Percentiles rank a stretch among this genome's conserved stretches.
Conservation (phyloP, 2,888 invertebrate genomes). For the Ligdia adustata region DNA sequence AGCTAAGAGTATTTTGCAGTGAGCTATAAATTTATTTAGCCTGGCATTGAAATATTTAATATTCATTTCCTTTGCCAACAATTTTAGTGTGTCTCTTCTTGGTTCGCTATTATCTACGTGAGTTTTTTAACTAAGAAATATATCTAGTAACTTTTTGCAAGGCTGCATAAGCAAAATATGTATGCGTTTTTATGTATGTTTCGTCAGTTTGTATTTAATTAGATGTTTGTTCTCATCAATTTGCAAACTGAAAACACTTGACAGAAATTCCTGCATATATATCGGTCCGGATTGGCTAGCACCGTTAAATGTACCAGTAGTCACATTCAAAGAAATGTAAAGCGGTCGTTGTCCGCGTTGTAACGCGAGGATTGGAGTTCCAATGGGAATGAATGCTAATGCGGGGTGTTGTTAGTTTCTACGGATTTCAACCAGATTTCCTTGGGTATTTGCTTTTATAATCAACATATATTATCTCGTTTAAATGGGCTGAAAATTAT, state of each 20-base stretch:
- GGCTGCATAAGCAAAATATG: too few species aligned
- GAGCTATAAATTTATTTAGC: not conserved
- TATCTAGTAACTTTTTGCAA: too few species aligned
- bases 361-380: conserved; percentile 1
- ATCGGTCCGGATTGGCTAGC: conserved; percentile 5
- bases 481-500: too few species aligned
- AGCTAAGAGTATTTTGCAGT: not conserved
- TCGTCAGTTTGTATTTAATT: conserved; percentile 1
- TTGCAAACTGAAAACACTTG: conserved; percentile 11
- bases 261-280: conserved; percentile 16
- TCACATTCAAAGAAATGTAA: conserved; percentile 20
- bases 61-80: not conserved
- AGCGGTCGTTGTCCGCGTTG: conserved; percentile 12
- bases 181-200: too few species aligned
- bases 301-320: conserved; percentile 5
- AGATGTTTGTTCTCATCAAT: conserved; percentile 10
- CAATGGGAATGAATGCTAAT: conserved; percentile 18
- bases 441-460: not conserved
- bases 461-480: too few species aligned
- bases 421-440: not conserved
- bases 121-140: too few species aligned
- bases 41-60: conserved; percentile 7
- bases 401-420: conserved; percentile 4
- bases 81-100: too few species aligned
- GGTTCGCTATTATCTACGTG: not conserved